Evolutionary conservation across 2,797 vertebrate genomes (phyloP).

Genomic region (Pagetopsis macropterus): DNA sequence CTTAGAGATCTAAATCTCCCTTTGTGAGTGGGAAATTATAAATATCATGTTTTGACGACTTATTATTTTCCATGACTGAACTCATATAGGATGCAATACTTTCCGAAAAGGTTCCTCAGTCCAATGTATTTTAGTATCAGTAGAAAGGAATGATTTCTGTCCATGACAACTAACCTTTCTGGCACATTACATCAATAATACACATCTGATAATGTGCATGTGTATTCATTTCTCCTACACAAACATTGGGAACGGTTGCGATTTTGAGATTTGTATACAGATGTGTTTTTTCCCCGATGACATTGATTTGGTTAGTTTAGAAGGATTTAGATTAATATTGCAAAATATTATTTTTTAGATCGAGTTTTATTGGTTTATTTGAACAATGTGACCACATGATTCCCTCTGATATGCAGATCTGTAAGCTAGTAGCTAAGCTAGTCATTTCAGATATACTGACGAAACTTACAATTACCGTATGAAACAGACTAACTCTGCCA

Average conservation of each 20-base stretch:
- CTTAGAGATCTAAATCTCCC: background rate
- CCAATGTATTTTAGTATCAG: background rate
- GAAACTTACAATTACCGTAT: too few relatives aligned
- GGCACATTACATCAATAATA: background rate
- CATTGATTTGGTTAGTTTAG: too few relatives aligned
- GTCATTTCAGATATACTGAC: too few relatives aligned
- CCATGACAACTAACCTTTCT: background rate
- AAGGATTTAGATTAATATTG: too few relatives aligned
- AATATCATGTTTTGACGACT: background rate
- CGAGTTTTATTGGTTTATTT: too few relatives aligned
- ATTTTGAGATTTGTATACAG: background rate
- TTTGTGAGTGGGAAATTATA: background rate
- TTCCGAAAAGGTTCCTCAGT: background rate
- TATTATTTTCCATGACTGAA: background rate
- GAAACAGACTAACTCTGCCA: too few relatives aligned
- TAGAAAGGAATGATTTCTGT: background rate
- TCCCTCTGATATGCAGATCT: too few relatives aligned
- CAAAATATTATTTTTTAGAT: too few relatives aligned
- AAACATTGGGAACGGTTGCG: background rate
- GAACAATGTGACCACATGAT: too few relatives aligned
- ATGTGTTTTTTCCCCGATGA: too few relatives aligned
- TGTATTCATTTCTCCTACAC: background rate
- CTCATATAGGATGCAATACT: background rate
- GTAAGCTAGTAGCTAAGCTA: too few relatives aligned
- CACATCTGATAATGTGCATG: background rate